Evolutionary conservation across 2,888 invertebrate species (phyloP).

Genomic region (Digitonthophagus gazella): DNA sequence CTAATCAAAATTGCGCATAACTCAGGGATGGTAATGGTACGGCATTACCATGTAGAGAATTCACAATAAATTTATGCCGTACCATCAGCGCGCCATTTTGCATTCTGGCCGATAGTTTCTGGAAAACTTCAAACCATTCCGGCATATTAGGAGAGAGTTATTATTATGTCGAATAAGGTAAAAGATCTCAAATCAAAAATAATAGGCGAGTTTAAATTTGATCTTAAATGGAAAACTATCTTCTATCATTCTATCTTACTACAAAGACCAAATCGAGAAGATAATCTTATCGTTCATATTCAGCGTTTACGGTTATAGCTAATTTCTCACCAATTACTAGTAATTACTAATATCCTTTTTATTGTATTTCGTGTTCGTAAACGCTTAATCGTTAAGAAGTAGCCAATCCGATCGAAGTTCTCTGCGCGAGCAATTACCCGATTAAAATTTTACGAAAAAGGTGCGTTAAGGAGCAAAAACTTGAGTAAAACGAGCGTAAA

Average conservation of each 20-base stretch:
- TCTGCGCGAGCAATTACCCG: neutral
- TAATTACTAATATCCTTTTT: too few relatives aligned
- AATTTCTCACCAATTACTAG: too few relatives aligned
- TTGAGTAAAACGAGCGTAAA: neutral
- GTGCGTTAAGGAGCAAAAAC: neutral
- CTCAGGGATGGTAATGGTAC: neutral
- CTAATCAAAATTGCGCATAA: neutral
- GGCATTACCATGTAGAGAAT: neutral
- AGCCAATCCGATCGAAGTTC: neutral
- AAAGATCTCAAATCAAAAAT: neutral
- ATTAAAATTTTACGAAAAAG: neutral
- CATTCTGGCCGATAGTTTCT: neutral
- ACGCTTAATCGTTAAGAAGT: too few relatives aligned
- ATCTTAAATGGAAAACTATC: neutral
- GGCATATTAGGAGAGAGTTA: neutral
- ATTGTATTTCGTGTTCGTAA: too few relatives aligned
- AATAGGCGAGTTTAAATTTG: neutral
- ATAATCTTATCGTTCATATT: too few relatives aligned
- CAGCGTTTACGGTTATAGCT: too few relatives aligned
- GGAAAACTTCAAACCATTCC: neutral
- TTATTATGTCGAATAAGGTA: neutral
- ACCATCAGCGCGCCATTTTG: neutral
- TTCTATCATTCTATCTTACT: too few relatives aligned
- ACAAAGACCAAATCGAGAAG: too few relatives aligned
- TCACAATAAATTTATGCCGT: neutral